phyloP scores from a whole-genome alignment of 2,888 invertebrate genomes.

The Choristoneura rosaceana region DNA sequence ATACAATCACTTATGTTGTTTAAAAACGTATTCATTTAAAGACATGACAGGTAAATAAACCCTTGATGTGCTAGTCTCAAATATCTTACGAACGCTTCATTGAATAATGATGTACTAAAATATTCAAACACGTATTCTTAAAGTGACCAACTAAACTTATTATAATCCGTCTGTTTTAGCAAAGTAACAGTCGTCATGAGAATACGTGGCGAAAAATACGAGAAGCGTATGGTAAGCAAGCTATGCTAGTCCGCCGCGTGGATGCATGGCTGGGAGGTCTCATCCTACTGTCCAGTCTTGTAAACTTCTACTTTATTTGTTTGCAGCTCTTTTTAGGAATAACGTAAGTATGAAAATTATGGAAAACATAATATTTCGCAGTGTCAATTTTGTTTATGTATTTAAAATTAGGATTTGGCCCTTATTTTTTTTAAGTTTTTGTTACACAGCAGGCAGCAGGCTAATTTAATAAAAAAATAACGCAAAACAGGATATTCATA shows the following conservation, averaged over 20 bases:
- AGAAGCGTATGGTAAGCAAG: conserved; percentile 87
- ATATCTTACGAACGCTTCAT: neutral
- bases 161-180: conserved; percentile 8
- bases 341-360: conserved; percentile 75
- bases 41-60: neutral
- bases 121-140: neutral
- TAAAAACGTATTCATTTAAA: neutral
- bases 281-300: conserved; percentile 87
- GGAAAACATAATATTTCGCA: no score
- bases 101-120: neutral
- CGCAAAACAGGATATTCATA: no score
- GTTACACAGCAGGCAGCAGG: no score
- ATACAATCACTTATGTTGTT: neutral
- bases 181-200: conserved; percentile 8
- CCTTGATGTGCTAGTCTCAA: no score
- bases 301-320: conserved; percentile 90
- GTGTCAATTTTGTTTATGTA: neutral
- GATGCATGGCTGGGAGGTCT: conserved; percentile 86
- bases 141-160: neutral
- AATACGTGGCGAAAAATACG: conserved; percentile 86
- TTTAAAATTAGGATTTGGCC: neutral
- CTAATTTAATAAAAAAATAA: no score
- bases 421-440: no score
- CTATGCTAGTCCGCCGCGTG: conserved; percentile 83
- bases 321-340: conserved; percentile 88